Base-by-base conservation (phyloP, 2,888 invertebrate genomes). In the Gisinianus flammeolus region DNA sequence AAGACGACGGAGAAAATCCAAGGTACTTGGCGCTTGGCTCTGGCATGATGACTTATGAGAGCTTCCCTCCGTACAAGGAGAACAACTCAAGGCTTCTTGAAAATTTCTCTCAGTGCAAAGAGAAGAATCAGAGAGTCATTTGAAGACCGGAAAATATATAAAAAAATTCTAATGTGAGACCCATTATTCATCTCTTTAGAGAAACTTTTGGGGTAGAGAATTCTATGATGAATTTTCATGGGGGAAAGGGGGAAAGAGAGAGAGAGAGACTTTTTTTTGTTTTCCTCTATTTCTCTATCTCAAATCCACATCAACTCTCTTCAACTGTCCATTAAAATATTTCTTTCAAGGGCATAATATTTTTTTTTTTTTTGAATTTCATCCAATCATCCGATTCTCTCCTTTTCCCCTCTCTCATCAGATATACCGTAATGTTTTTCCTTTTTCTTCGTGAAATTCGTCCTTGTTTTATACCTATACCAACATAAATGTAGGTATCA, bases 101-200 rank as follows among this genome's bases (percentile, higher is more conserved):
- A 28, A 26, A 62, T 62, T 62, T 28, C 62, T 26, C 26, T 26
- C 10, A 22, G 56, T 58, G 2, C 2, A 52, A 12, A 10, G 24
- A 52, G 26, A 70, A 79, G 77, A 79, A 77, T 80, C 73, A 68
- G 62, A 77, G 79, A 81, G 81, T 81, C 79, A 81, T 81, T 79
- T 79, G 76, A 79, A 75, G 78, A 76, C 75, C 71, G 78, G 76
- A 79, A 81, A 70, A 58, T 71, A 26, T 44, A 66, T 66, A 66
- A 71, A 79, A 79, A 81, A 80, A 80, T 78, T 78, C 76, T 81
- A 81, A 81, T 81, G 80, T 80, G 76, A 62, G 76, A n/a, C 64
- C 79, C 79, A 82, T 82, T 81, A 79, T 79, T 82, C 81, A 82
- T 82, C 78, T 77, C 79, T 77, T 78, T 76, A 76, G 77, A 73